Base-by-base conservation (phyloP, 2,113 vertebrate species). In the Empidonax traillii region DNA sequence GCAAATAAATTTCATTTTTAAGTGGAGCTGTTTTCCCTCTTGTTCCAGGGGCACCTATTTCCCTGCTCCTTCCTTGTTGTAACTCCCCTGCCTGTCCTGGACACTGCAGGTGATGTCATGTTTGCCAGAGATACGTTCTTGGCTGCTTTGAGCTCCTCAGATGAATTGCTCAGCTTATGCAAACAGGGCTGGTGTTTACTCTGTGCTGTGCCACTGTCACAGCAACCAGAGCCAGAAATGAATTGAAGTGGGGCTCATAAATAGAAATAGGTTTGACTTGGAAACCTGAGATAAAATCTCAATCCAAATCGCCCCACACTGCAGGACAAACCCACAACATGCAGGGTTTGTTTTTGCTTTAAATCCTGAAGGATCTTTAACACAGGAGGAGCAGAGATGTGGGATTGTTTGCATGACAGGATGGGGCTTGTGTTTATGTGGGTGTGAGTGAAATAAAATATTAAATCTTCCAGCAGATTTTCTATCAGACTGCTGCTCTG, bases 151-250 rank as follows among this genome's bases (percentile, higher is more conserved):
- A 89, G 90, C 79, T 90, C 14, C 92, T 94, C 90, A 66, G 73
- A 93, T 92, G 86, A 96, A 93, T 96, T 89, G 79, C 80, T 89
- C 49, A 92, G 86, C 93, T 94, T 96, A 88, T 93, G 92, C 88
- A 96, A 96, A 96, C 96, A 93, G 69, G 86, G 94, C 90, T 62
- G 2, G 2, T 97, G 86, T 96, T 96, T 97, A 90, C 85, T 95
- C 76, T 95, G 92, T 62, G 90, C 88, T 90, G 20, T 86, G 85
- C 69, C 83, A 93, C 93, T 92, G 83, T 78, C 92, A 82, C 83
- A 97, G 92, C 90, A 94, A 92, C 61, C 53, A n/a, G 67, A 73
- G 53, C 24, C 73, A 66, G 78, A 96, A 94, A 95, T 90, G 92
- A 91, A 78, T 87, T 81, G 68, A 55, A 86, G 56, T 62, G 72